These are phyloP conservation scores for Oeneis ivallda DNA, from an alignment of 2,888 invertebrate species.

Conservation along the genomic window DNA sequence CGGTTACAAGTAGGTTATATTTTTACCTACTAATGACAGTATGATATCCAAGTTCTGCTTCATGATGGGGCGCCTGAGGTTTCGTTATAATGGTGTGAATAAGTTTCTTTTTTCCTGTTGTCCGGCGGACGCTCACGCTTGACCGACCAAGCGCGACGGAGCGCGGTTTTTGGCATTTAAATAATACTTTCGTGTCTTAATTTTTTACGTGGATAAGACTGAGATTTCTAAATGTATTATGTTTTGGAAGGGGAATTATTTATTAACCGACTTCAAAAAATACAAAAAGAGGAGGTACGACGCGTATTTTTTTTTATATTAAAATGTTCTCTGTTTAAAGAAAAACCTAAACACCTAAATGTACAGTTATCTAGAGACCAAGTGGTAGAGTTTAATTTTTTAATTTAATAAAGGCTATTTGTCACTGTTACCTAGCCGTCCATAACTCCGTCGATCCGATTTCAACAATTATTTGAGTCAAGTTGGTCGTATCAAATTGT, in stretches of 20 bases:
- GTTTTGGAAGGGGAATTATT: background rate
- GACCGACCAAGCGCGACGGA: constrained; percentile 55
- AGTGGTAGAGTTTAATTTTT: too few species aligned
- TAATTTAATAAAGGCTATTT: too few species aligned
- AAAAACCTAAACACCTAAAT: too few species aligned
- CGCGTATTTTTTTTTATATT: too few species aligned
- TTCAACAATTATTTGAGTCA: too few species aligned
- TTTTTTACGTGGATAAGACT: constrained; percentile 25
- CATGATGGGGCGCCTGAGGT: constrained; percentile 27
- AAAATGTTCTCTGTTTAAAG: too few species aligned
- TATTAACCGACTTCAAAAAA: too few species aligned
- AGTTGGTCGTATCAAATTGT: too few species aligned
- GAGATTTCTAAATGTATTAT: constrained; percentile 14
- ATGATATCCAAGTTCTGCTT: constrained; percentile 12
- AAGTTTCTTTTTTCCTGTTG: constrained; percentile 54
- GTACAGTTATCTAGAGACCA: too few species aligned
- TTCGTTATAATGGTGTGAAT: constrained; percentile 46
- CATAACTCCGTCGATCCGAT: too few species aligned
- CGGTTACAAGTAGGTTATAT: constrained; percentile 5
- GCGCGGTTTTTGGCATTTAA: constrained; percentile 57
- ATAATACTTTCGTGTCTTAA: constrained; percentile 37
- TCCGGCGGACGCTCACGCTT: constrained; percentile 56
- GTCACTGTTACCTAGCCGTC: too few species aligned
- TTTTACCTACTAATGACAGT: constrained; percentile 15
- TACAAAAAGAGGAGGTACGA: too few species aligned